Evolutionary conservation across 2,888 invertebrate species (phyloP), one percentile per base, ranked within the genome.

Genomic region (Hanleya hanleyi): DNA sequence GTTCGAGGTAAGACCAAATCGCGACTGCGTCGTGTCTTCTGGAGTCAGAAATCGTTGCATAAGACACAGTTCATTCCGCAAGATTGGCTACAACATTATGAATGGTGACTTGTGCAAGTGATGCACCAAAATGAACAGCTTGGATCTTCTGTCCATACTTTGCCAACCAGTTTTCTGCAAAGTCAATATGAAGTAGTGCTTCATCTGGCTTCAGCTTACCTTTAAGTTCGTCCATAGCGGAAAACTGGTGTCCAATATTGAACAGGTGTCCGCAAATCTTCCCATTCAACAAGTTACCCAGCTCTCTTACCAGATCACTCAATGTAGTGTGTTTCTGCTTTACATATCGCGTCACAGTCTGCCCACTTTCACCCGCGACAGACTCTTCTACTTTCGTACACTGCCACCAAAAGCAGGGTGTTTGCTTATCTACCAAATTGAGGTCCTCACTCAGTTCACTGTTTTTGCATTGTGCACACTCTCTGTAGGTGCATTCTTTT

Each of bases 1-100:
- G 90, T 72, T 80, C 68, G 47, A 90, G 76, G 79, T 90, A 89
- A 61, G 85, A 85, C 87, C 90, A 90, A 68, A 91, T 87, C 36
- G 88, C 88, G 69, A 82, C 75, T 38, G 87, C 84, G 65, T 83
- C 81, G 79, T 90, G 90, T 9, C 81, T 66, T 2, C 83, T 75
- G 73, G 79, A 81, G 73, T 83, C 69, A n/a, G 86, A 87, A 2
- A 89, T 51, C n/a, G 87, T 83, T 71, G 87, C 86, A 75, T 80
- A 78, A 9, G 75, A 47, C 18, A 67, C 33, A 12, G 64, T 32
- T 9, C 32, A 36, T 18, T 71, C 50, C 35, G n/a, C n/a, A 26
- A 67, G 35, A 67, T 90, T 89, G 5, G 86, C 74, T 29, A 90
- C 86, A 6, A 87, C 89, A 37, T 88, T 89, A 74, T 90, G 90